These are phyloP conservation scores for Ornithoptera priamus DNA, from an alignment of 2,888 invertebrate species.

Conservation along the genomic window DNA sequence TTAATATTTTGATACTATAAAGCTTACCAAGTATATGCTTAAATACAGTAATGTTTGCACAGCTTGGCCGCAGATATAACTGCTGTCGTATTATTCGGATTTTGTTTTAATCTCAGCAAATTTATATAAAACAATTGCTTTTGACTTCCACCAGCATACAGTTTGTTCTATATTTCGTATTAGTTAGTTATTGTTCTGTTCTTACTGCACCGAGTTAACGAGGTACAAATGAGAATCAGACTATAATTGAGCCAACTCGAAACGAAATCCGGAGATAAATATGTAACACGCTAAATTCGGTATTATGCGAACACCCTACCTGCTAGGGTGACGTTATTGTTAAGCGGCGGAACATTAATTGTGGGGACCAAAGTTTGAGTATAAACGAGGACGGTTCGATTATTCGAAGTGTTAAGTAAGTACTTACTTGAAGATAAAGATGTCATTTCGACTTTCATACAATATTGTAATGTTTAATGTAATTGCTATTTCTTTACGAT, in stretches of 20 bases:
- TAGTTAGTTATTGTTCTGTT: too few species aligned
- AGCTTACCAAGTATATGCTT: too few species aligned
- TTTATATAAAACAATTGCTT: too few species aligned
- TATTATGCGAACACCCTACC: constrained; percentile 17
- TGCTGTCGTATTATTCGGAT: too few species aligned
- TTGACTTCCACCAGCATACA: too few species aligned
- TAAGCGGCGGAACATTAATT: constrained; percentile 11
- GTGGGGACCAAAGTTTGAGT: constrained; percentile 3
- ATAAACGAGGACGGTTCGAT: neutral
- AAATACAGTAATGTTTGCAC: too few species aligned
- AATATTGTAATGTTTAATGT: too few species aligned
- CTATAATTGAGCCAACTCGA: constrained; percentile 15
- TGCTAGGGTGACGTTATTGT: constrained; percentile 15
- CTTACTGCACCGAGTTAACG: neutral
- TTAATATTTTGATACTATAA: too few species aligned
- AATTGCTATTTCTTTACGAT: too few species aligned
- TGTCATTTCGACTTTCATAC: neutral
- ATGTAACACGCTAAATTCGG: constrained; percentile 22
- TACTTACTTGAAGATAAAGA: neutral
- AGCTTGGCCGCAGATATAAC: too few species aligned
- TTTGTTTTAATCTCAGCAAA: too few species aligned
- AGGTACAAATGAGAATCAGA: constrained; percentile 16
- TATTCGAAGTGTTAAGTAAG: neutral
- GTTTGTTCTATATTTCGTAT: too few species aligned
- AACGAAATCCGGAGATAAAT: constrained; percentile 17